A percentile compares a stretch with the other conserved stretches of the same genome.
Conservation (phyloP, 1,140 invertebrate species). For the Pemphigus obesinymphae region DNA sequence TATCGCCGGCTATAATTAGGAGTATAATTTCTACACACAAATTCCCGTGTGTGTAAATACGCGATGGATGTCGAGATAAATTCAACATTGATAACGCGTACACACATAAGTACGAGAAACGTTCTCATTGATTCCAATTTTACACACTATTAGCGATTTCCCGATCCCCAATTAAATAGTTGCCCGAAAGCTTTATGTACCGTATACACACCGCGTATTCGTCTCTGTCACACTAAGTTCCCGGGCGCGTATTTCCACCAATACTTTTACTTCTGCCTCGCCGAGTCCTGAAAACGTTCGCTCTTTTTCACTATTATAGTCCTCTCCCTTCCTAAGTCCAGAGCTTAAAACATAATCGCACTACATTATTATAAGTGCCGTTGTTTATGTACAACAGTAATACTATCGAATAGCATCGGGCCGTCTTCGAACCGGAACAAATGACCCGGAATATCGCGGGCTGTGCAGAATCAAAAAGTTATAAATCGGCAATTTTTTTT, state of each 20-base stretch:
- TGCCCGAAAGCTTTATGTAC: background rate
- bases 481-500: too few relatives aligned
- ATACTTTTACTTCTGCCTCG: background rate
- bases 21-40: too few relatives aligned
- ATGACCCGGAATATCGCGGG: too few relatives aligned
- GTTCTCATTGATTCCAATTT: background rate
- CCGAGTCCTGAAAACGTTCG: background rate
- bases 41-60: background rate
- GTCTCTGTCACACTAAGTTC: constrained; percentile 2
- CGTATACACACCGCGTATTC: background rate
- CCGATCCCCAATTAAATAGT: constrained; percentile 3
- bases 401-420: background rate
- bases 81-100: background rate
- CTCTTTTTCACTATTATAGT: background rate
- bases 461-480: too few relatives aligned
- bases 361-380: background rate
- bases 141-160: constrained; percentile 1
- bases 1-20: too few relatives aligned
- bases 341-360: background rate
- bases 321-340: too few relatives aligned
- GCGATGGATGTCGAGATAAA: background rate
- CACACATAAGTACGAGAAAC: too few relatives aligned
- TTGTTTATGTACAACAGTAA: background rate
- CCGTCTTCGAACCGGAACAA: background rate
- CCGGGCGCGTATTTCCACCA: background rate